These are phyloP conservation scores for Oceanites oceanicus DNA, from an alignment of 2,113 vertebrate genomes.

Conservation along the genomic window DNA sequence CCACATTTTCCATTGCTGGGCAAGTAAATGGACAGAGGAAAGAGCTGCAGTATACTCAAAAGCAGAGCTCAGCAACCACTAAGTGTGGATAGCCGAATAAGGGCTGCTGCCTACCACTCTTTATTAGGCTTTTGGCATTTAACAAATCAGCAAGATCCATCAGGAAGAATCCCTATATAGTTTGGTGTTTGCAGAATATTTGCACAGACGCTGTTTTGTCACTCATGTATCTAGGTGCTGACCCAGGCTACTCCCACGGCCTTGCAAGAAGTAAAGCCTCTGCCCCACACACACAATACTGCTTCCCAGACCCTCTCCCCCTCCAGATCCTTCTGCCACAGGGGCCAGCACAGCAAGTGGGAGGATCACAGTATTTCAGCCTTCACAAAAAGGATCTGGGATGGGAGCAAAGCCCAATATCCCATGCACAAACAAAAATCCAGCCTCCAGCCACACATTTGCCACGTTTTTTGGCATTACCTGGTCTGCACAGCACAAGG, in stretches of 20 bases:
- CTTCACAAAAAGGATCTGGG: not conserved
- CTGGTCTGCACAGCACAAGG: not conserved
- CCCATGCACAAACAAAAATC: not conserved
- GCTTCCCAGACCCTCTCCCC: not conserved
- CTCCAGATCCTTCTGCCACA: not conserved
- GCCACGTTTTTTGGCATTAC: not conserved
- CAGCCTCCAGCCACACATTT: not conserved
- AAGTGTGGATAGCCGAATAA: not conserved
- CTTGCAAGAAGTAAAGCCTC: not conserved
- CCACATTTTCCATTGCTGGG: not conserved
- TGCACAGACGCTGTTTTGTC: not conserved
- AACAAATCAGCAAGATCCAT: not conserved
- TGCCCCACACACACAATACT: not conserved
- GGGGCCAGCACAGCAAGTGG: not conserved
- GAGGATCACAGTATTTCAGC: not conserved
- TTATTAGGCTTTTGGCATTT: not conserved
- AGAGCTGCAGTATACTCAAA: not conserved
- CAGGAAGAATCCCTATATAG: not conserved
- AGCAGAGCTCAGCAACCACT: rapidly evolving
- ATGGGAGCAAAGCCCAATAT: not conserved
- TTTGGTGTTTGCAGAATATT: not conserved
- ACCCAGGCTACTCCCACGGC: not conserved
- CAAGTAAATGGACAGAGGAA: not conserved
- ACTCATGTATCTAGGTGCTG: not conserved
- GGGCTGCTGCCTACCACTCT: not conserved